A percentile compares a stretch with the other conserved stretches of the same genome.
These are phyloP conservation scores for Sarcophaga bullata DNA, from an alignment of 1,140 invertebrate genomes.

Conservation along the genomic window DNA sequence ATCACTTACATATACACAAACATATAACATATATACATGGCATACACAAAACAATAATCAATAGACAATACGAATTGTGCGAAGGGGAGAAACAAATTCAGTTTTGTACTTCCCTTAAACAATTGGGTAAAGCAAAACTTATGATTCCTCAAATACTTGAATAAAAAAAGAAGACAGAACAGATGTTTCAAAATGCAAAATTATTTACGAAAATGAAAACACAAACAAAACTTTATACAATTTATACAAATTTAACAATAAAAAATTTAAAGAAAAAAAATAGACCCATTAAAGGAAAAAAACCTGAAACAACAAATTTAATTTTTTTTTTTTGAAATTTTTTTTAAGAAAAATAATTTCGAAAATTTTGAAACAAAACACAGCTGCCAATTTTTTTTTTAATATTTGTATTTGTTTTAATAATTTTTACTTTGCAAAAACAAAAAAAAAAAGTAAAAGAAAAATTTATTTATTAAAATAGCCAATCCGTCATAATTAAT, in stretches of 20 bases:
- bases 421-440: not conserved
- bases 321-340: constrained; percentile 8
- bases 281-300: constrained; percentile 31
- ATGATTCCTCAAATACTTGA: constrained; percentile 34
- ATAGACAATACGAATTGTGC: constrained; percentile 29
- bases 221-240: not conserved
- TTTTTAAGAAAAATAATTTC: not conserved
- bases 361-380: not conserved
- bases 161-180: too few species aligned
- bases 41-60: constrained; percentile 14
- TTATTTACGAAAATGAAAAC: constrained; percentile 8
- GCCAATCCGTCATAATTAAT: constrained; percentile 19
- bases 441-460: not conserved
- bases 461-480: not conserved
- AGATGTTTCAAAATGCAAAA: too few species aligned
- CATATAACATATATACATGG: not conserved
- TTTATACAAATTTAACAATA: too few species aligned
- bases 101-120: not conserved
- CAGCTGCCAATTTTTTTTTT: not conserved
- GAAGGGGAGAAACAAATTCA: not conserved
- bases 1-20: not conserved
- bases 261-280: constrained; percentile 4
- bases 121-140: constrained; percentile 24
- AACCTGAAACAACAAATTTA: not conserved
- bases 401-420: not conserved